Evolutionary conservation across 2,888 invertebrate species (phyloP), one percentile per base, ranked within the genome.

Genomic region (Acleris cristana): DNA sequence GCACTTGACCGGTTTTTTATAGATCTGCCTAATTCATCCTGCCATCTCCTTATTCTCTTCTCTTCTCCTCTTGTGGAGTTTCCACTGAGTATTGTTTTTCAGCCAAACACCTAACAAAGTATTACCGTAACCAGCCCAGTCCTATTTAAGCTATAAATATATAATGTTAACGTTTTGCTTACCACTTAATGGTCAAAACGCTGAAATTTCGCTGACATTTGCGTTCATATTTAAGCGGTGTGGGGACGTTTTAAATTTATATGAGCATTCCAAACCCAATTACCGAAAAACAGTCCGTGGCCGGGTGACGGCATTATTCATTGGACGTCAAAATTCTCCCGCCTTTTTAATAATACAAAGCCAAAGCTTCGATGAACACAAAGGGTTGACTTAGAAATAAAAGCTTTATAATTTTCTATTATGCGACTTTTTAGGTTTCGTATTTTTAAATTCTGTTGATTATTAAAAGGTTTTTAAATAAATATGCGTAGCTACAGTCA

Each of bases 261-360:
- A 65, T 59, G 59, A 65, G n/a, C 54, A 65, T 55, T 51, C 60
- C 49, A 65, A 65, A 65, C 55, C 30, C 60, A 61, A 60, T 60
- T 65, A 65, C 59, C 55, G 48, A 65, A 53, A 59, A 65, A 56
- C 65, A 60, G 65, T 61, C 55, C 21, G 51, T 44, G 40, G 10
- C 49, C 23, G 59, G 60, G 60, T 61, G 60, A 60, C 60, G 60
- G 65, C 55, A 65, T 65, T 61, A 65, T 61, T 61, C 65, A 65
- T 60, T 45, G 55, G 55, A 61, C 55, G 65, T 65, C 65, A 65
- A 61, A 65, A 65, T 60, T 65, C 55, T 56, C 65, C 60, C 44
- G 55, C 60, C 55, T 61, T 61, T 60, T 65, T 61, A 65, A 65
- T 65, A 65, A 55, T 55, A 60, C 49, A 54, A 40, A 30, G 19